phyloP scores from a whole-genome alignment of 1,140 invertebrate species.

The Lamellibrachia luymesi region DNA sequence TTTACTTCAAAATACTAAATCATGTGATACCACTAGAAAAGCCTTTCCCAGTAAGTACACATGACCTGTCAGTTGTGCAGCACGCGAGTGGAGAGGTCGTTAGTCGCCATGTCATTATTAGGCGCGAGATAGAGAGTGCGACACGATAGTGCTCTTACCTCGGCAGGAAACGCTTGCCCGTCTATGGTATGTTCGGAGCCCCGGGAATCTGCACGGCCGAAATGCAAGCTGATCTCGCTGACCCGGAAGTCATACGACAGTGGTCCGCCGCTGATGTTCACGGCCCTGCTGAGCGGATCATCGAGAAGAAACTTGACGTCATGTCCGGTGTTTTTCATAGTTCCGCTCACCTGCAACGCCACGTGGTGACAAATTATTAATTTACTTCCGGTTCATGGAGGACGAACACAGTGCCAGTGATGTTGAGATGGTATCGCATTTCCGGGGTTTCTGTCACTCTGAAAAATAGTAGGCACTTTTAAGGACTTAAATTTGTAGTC shows the following conservation, averaged over 20 bases:
- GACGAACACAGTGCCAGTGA: too few relatives aligned
- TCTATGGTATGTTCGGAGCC: constrained; percentile 91
- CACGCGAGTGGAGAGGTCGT: not conserved
- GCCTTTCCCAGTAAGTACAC: not conserved
- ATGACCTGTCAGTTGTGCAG: not conserved
- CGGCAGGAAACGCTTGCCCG: constrained; percentile 86
- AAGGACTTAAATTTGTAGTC: not conserved
- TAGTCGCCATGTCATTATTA: not conserved
- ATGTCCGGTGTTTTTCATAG: constrained; percentile 88
- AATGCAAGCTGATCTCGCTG: constrained; percentile 82
- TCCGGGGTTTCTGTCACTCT: not conserved
- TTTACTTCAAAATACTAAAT: too few relatives aligned
- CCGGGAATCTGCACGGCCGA: constrained; percentile 86
- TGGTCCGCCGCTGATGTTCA: constrained; percentile 90
- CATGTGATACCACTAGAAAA: not conserved
- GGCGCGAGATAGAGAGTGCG: not conserved
- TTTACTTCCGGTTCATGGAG: not conserved
- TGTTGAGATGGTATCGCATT: too few relatives aligned
- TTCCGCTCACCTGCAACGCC: constrained; percentile 72
- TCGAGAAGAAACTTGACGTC: constrained; percentile 89
- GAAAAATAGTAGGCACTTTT: not conserved
- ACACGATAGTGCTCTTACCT: constrained; percentile 62
- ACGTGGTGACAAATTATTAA: not conserved
- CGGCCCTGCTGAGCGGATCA: constrained; percentile 70
- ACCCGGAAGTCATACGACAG: constrained; percentile 84